Base-by-base conservation (phyloP, 2,888 invertebrate species). In the Suillia variegata region DNA sequence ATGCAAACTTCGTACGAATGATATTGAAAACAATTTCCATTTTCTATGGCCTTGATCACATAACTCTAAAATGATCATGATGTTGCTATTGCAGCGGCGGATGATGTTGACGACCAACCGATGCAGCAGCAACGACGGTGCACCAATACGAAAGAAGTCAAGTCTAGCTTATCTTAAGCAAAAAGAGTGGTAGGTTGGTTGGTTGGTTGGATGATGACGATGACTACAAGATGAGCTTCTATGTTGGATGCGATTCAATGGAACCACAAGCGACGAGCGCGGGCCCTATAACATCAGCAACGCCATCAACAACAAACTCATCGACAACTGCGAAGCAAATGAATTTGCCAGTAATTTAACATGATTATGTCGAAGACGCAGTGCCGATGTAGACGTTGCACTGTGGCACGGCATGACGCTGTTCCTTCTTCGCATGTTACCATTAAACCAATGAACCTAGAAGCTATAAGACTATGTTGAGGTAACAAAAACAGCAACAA, bases 21-120 rank as follows among this genome's bases (percentile, higher is more conserved):
- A 49, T 53, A 45, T 34, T 33, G 34, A 56, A 58, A 71, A 70
- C 66, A 74, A 72, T 74, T 75, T 76, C 71, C 70, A 77, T 75
- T 77, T 75, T 73, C 69, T 70, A 75, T 73, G 77, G 77, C 77
- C 78, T 77, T 77, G 76, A 76, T 77, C 77, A 71, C 74, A 77
- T 73, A 71, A 73, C 70, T 71, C 66, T n/a, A n/a, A 68, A 20
- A 48, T 20, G 21, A 17, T n/a, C 6, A 51, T 33, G 33, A 26
- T 31, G 73, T 17, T n/a, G 42, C 20, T 15, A 22, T 31, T 17
- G 53, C 24, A 12, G 18, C 17, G n/a, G 34, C 33, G 18, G 52
- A 21, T 20, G 54, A 20, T 12, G 31, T 12, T n/a, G 54, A 54
- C 47, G 47, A 54, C 70, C 71, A 73, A 73, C 73, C 67, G 64